phyloP scores from a whole-genome alignment of 2,888 invertebrate species.

The Drepanosiphum platanoidis region DNA sequence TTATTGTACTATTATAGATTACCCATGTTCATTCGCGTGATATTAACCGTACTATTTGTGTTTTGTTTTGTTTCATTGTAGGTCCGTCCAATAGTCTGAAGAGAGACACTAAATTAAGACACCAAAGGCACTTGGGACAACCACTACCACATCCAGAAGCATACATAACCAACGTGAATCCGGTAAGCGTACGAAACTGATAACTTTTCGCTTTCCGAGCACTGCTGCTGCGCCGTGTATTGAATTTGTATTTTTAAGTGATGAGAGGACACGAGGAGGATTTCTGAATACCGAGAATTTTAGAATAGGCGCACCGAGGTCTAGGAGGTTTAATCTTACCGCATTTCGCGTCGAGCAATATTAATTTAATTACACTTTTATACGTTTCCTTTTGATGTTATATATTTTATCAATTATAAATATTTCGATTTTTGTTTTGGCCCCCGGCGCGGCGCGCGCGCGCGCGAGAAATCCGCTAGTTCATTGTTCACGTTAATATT shows the following conservation, averaged over 20 bases:
- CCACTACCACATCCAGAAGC: constrained; percentile 35
- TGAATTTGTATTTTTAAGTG: neutral
- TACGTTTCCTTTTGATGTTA: neutral
- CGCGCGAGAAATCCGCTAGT: neutral
- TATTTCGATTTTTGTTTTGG: no score
- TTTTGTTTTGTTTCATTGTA: constrained; percentile 12
- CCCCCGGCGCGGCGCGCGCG: no score
- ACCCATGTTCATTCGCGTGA: no score
- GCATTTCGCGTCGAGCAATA: neutral
- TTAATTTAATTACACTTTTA: constrained; percentile 11
- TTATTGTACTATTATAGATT: no score
- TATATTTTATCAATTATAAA: neutral
- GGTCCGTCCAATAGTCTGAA: constrained; percentile 40
- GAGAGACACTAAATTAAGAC: constrained; percentile 47
- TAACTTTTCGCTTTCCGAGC: neutral
- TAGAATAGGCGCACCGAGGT: neutral
- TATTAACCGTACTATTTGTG: neutral
- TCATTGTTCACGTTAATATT: neutral
- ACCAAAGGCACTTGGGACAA: constrained; percentile 53
- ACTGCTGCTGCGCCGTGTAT: neutral
- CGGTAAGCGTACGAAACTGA: constrained; percentile 19
- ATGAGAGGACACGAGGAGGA: neutral
- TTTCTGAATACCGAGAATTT: neutral
- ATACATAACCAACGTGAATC: constrained; percentile 43
- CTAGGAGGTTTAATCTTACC: neutral